Evolutionary conservation across 2,888 invertebrate genomes (phyloP).

Genomic region (Eupelmus urozonus): DNA sequence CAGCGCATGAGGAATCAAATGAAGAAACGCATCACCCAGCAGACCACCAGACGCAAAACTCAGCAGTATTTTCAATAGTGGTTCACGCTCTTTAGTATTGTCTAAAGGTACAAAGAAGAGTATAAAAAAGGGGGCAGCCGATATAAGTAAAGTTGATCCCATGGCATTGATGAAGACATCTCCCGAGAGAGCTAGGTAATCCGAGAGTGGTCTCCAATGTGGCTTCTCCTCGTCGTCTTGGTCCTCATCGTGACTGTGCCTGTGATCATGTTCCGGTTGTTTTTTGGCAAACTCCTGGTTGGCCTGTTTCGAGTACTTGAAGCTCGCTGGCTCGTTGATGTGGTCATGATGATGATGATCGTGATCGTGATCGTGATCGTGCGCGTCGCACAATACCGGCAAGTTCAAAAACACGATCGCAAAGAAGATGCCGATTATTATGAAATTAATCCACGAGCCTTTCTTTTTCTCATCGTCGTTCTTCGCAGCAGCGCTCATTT

Average conservation of each 20-base stretch:
- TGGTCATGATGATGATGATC: conserved; percentile 75
- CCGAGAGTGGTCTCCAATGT: conserved; percentile 40
- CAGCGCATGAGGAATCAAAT: conserved; percentile 97
- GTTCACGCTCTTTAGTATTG: conserved; percentile 89
- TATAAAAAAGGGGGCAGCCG: conserved; percentile 95
- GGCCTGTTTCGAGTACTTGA: conserved; percentile 90
- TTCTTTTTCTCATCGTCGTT: conserved; percentile 47
- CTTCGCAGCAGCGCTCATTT: conserved; percentile 42
- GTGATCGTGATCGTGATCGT: conserved; percentile 75
- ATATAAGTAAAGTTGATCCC: conserved; percentile 94
- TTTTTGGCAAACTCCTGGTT: conserved; percentile 76
- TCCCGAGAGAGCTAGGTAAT: conserved; percentile 60
- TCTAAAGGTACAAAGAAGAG: conserved; percentile 95
- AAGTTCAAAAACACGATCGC: conserved; percentile 72
- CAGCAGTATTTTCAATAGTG: conserved; percentile 91
- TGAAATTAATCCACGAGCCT: conserved; percentile 62
- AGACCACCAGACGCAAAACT: conserved; percentile 97
- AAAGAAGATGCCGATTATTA: conserved; percentile 65
- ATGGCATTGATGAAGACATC: conserved; percentile 84
- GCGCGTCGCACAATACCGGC: conserved; percentile 70
- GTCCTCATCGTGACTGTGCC: conserved; percentile 62
- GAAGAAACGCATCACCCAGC: conserved; percentile 98
- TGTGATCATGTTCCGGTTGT: conserved; percentile 74
- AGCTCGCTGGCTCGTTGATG: conserved; percentile 83
- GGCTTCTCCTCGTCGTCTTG: conserved; percentile 67